Conservation (phyloP, 2,888 invertebrate genomes). For the Pyrocoelia pectoralis region DNA sequence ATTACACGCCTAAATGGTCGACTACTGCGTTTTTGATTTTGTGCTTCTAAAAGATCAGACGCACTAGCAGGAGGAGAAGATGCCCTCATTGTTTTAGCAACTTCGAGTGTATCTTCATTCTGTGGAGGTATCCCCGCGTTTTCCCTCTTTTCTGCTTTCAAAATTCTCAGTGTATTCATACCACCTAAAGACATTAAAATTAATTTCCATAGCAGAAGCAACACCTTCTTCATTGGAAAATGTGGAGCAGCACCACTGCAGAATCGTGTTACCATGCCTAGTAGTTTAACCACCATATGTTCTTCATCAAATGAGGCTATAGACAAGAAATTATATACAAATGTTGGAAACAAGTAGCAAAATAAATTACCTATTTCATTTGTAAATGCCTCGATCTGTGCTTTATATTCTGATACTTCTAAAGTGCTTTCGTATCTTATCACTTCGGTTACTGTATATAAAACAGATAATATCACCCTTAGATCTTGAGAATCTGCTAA, state of each 20-base stretch:
- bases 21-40: slow-evolving; percentile 79
- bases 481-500: slow-evolving; percentile 92
- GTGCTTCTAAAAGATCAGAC: slow-evolving; percentile 86
- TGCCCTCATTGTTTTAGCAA: slow-evolving; percentile 93
- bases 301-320: slow-evolving; percentile 77
- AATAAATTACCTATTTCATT: slow-evolving; percentile 63
- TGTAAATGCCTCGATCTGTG: slow-evolving; percentile 65
- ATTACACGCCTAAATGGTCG: slow-evolving; percentile 73
- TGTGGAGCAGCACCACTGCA: slow-evolving; percentile 96
- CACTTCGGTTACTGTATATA: slow-evolving; percentile 96
- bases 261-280: slow-evolving; percentile 96
- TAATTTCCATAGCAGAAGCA: slow-evolving; percentile 95
- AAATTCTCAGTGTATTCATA: slow-evolving; percentile 79
- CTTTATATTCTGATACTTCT: slow-evolving; percentile 58
- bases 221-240: slow-evolving; percentile 98
- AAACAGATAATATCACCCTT: slow-evolving; percentile 88
- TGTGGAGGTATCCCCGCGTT: slow-evolving; percentile 76
- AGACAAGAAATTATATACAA: slow-evolving; percentile 15
- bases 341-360: no score
- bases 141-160: slow-evolving; percentile 76
- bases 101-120: slow-evolving; percentile 93
- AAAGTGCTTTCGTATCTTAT: slow-evolving; percentile 76
- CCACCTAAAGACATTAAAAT: slow-evolving; percentile 93
- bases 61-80: slow-evolving; percentile 95
- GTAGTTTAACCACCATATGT: slow-evolving; percentile 83